Conservation (phyloP, 2,797 vertebrate genomes). For the Microhierax caerulescens region DNA sequence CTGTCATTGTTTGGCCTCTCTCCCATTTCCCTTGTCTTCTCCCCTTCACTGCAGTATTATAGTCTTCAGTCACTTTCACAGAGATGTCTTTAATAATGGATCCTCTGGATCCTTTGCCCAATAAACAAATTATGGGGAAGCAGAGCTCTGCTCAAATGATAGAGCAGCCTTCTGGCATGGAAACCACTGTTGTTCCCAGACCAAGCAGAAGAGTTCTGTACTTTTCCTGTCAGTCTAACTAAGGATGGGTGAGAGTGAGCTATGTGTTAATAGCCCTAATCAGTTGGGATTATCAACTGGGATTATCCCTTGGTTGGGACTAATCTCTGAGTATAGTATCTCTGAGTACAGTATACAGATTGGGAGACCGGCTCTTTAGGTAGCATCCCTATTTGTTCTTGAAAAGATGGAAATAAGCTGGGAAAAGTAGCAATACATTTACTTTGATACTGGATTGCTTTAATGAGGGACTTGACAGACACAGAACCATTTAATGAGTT, state of each 20-base stretch:
- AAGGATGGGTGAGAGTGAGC: background rate
- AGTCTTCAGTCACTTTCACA: background rate
- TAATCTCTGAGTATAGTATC: background rate
- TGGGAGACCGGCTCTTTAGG: background rate
- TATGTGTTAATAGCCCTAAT: background rate
- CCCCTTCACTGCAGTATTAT: background rate
- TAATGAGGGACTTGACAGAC: background rate
- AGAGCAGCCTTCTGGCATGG: background rate
- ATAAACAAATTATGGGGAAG: background rate
- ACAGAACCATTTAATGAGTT: background rate
- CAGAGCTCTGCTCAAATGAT: background rate
- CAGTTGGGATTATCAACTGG: background rate
- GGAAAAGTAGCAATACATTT: background rate
- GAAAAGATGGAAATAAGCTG: background rate
- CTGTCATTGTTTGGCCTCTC: background rate
- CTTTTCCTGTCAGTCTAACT: background rate
- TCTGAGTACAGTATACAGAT: background rate
- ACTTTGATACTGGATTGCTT: background rate
- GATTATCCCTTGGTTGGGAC: slow-evolving; percentile 7
- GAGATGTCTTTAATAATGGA: background rate
- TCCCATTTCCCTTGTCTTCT: background rate
- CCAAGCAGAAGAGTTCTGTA: background rate
- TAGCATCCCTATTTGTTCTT: background rate
- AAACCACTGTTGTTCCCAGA: background rate
- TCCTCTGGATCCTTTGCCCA: background rate